These are phyloP conservation scores for Polyergus mexicanus DNA, from an alignment of 1,140 invertebrate genomes.

Conservation along the genomic window DNA sequence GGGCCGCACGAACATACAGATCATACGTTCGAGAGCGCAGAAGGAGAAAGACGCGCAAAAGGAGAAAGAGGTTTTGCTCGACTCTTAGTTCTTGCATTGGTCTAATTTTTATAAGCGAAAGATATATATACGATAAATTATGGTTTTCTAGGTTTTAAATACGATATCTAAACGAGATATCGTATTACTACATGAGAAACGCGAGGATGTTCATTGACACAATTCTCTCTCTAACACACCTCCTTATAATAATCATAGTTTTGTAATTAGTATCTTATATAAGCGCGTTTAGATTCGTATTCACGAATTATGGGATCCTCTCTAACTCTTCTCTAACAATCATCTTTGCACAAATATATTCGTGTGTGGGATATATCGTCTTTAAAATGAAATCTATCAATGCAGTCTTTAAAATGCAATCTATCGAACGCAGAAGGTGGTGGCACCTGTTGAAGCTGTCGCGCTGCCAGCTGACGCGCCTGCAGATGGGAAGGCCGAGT, in stretches of 20 bases:
- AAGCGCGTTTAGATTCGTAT: background rate
- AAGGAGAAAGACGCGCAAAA: slow-evolving; percentile 19
- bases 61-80: slow-evolving; percentile 42
- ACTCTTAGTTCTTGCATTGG: background rate
- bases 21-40: slow-evolving; percentile 61
- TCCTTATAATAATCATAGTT: slow-evolving; percentile 32
- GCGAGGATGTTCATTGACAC: slow-evolving; percentile 40
- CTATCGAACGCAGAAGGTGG: slow-evolving; percentile 46
- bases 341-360: slow-evolving; percentile 16
- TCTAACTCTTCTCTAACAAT: slow-evolving; percentile 3
- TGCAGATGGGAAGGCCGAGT: background rate
- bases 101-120: background rate
- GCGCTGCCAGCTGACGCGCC: background rate
- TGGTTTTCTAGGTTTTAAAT: slow-evolving; percentile 49
- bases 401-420: slow-evolving; percentile 10
- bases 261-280: slow-evolving; percentile 2
- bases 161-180: slow-evolving; percentile 41
- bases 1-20: slow-evolving; percentile 74
- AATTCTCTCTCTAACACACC: slow-evolving; percentile 23
- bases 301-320: background rate
- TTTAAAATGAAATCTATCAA: slow-evolving; percentile 55
- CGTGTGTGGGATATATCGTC: background rate
- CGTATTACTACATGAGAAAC: background rate
- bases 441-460: background rate
- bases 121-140: slow-evolving; percentile 11